Conservation (phyloP, 1,140 invertebrate species). For the Drosophila busckii region DNA sequence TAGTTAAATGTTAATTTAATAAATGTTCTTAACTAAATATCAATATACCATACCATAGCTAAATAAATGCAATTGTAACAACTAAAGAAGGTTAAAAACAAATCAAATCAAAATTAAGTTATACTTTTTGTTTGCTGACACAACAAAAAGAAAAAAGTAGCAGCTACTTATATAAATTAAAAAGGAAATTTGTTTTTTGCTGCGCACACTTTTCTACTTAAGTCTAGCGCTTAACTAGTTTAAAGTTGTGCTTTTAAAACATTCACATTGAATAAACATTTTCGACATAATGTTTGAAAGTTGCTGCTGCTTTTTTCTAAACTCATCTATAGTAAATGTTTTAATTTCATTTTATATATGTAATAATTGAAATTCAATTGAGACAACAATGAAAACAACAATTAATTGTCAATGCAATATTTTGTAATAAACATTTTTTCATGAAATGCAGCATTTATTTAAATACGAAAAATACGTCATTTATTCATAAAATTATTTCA, state of each 20-base stretch:
- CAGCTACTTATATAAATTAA: slow-evolving; percentile 1
- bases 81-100: no score
- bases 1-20: slow-evolving; percentile 63
- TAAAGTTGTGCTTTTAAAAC: slow-evolving; percentile 32
- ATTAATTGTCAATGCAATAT: slow-evolving; percentile 70
- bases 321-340: slow-evolving; percentile 58
- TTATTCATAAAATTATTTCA: neutral
- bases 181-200: slow-evolving; percentile 7
- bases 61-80: slow-evolving; percentile 62
- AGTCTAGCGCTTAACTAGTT: slow-evolving; percentile 45
- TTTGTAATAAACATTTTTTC: slow-evolving; percentile 64
- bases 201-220: slow-evolving; percentile 53
- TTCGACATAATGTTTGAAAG: slow-evolving; percentile 22
- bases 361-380: slow-evolving; percentile 43
- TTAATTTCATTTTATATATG: slow-evolving; percentile 41
- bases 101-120: slow-evolving; percentile 62
- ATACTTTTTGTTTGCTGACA: slow-evolving; percentile 32
- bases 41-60: slow-evolving; percentile 51
- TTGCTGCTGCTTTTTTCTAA: slow-evolving; percentile 20
- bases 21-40: slow-evolving; percentile 48
- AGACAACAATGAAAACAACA: slow-evolving; percentile 42
- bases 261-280: slow-evolving; percentile 6
- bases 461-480: no score
- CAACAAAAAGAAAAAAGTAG: slow-evolving; percentile 11
- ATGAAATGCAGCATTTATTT: slow-evolving; percentile 18